These are phyloP conservation scores for Dimorphilus gyrociliatus DNA, from an alignment of 2,888 invertebrate species.

Conservation along the genomic window DNA sequence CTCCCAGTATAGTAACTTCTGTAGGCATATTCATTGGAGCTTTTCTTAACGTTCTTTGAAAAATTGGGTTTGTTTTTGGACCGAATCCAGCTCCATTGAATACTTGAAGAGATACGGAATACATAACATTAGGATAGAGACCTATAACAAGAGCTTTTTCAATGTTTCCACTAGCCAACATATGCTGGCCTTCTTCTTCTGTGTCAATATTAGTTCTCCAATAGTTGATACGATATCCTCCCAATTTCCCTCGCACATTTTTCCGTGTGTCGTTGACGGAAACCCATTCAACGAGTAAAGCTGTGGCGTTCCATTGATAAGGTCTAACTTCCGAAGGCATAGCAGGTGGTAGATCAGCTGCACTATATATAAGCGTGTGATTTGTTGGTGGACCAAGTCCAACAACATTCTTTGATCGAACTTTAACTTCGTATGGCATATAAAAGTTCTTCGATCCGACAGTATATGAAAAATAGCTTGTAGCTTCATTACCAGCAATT, in stretches of 20 bases:
- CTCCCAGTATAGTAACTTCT: neutral
- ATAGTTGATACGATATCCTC: conserved; percentile 55
- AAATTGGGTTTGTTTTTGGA: conserved; percentile 48
- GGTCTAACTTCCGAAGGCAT: conserved; percentile 67
- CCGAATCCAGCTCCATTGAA: conserved; percentile 91
- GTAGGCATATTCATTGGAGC: neutral
- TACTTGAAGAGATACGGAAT: conserved; percentile 74
- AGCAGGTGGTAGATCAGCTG: conserved; percentile 44
- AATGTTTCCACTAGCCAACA: conserved; percentile 42
- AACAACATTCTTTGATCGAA: conserved; percentile 33
- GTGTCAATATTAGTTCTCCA: neutral
- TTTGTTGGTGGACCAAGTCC: conserved; percentile 68
- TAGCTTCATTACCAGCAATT: conserved; percentile 3
- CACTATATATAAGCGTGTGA: no score
- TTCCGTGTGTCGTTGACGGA: conserved; percentile 69
- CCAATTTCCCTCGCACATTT: conserved; percentile 67
- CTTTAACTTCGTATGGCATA: conserved; percentile 30
- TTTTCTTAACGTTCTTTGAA: neutral
- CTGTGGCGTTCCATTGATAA: conserved; percentile 71
- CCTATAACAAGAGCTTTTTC: conserved; percentile 82
- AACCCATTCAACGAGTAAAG: conserved; percentile 74
- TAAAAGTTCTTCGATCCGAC: conserved; percentile 32
- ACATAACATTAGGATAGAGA: conserved; percentile 75
- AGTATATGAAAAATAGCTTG: conserved; percentile 9
- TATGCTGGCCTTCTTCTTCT: neutral